Evolutionary conservation across 2,797 vertebrate genomes (phyloP).

Genomic region (Anguilla marmorata): DNA sequence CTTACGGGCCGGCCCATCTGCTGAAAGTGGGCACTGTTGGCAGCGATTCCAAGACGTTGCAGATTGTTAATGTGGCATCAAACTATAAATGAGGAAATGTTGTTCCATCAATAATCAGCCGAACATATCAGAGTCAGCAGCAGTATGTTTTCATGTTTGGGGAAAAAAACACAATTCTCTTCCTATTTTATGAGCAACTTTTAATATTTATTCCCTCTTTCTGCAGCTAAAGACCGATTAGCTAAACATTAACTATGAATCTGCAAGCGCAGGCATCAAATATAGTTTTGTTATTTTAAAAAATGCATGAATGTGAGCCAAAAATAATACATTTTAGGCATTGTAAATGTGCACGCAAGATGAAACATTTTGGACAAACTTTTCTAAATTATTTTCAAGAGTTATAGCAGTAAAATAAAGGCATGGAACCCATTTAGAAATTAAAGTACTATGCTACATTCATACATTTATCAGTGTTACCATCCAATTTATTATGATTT

Average conservation of each 20-base stretch:
- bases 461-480: neutral
- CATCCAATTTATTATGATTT: neutral
- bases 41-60: conserved; percentile 59
- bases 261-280: neutral
- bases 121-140: conserved; percentile 54
- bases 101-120: conserved; percentile 61
- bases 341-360: neutral
- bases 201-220: neutral
- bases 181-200: neutral
- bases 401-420: neutral
- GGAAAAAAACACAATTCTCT: neutral
- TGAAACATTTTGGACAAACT: neutral
- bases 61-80: conserved; percentile 78
- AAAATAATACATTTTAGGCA: neutral
- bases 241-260: neutral
- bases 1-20: conserved; percentile 73
- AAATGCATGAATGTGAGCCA: neutral
- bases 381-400: neutral
- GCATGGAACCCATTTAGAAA: neutral
- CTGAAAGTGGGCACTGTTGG: conserved; percentile 65
- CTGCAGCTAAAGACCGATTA: neutral
- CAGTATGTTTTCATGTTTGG: conserved; percentile 43
- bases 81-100: conserved; percentile 65
- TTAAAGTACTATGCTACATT: neutral
- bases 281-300: neutral